Evolutionary conservation across 37 sponge, comb jelly and placozoan species (phyloP).

Genomic region (Spongia lamella): DNA sequence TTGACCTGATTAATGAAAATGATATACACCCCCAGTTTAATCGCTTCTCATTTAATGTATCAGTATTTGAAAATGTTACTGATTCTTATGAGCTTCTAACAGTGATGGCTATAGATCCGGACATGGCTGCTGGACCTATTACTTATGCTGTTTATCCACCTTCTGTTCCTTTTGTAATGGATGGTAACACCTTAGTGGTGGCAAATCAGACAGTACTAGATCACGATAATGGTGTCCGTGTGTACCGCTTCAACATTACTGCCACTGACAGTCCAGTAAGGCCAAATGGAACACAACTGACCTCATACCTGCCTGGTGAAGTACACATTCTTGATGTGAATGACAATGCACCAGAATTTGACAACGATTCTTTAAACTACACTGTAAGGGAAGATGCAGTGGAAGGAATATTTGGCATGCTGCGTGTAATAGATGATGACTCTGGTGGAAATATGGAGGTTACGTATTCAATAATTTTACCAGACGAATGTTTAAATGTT

Average conservation of each 20-base stretch:
- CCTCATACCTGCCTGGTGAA: no score
- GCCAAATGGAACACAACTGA: constrained; percentile 17
- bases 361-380: constrained; percentile 8
- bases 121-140: no score
- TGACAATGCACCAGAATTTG: constrained; percentile 68
- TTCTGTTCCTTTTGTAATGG: constrained; percentile 51
- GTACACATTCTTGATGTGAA: constrained; percentile 42
- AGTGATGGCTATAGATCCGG: no score
- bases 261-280: constrained; percentile 63
- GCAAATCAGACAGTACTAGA: constrained; percentile 31
- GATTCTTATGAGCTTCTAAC: no score
- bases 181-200: constrained; percentile 31
- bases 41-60: neutral
- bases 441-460: constrained; percentile 46
- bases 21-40: constrained; percentile 4
- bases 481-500: neutral
- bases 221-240: constrained; percentile 20
- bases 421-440: constrained; percentile 53
- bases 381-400: constrained; percentile 34
- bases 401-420: neutral
- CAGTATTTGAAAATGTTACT: neutral
- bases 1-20: constrained; percentile 16
- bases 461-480: neutral
- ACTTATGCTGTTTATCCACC: neutral
- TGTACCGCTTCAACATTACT: constrained; percentile 37